These are phyloP conservation scores for Loris lydekkerianus DNA, from an alignment of 2,797 vertebrate genomes.

Conservation along the genomic window DNA sequence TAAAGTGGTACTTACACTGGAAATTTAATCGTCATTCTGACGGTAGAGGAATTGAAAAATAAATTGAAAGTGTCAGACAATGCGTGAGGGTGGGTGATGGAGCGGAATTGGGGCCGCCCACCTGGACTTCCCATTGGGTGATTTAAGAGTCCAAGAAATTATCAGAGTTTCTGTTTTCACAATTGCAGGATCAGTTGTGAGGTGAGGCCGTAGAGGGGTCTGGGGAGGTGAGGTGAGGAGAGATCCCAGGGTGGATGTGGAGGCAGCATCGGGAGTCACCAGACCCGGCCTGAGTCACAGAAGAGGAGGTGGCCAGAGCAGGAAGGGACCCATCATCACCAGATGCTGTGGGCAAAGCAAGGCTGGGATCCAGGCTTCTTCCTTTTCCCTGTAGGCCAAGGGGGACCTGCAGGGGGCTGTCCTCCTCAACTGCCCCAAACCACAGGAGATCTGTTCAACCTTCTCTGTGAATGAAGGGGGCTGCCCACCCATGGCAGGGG, in stretches of 20 bases:
- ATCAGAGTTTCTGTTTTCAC: not conserved
- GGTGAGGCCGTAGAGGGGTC: rapidly evolving
- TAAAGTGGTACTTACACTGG: slow-evolving; percentile 68
- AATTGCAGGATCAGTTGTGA: not conserved
- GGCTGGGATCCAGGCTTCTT: not conserved
- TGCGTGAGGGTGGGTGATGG: slow-evolving; percentile 53
- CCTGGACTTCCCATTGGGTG: not conserved
- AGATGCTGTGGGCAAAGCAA: not conserved
- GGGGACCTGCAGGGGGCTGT: rapidly evolving
- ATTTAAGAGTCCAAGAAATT: not conserved
- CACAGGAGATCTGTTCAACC: too few relatives aligned
- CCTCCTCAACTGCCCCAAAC: not conserved
- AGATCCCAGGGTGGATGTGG: rapidly evolving
- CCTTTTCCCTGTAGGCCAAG: not conserved
- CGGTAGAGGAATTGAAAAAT: slow-evolving; percentile 80
- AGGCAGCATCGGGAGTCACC: not conserved
- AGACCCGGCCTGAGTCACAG: not conserved
- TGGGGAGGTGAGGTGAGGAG: not conserved
- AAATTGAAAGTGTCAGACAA: slow-evolving; percentile 77
- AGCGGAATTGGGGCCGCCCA: not conserved
- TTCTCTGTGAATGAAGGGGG: too few relatives aligned
- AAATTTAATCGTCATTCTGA: slow-evolving; percentile 80
- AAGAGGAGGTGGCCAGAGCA: not conserved
- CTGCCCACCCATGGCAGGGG: rapidly evolving
- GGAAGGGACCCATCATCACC: rapidly evolving